Conservation (phyloP, 1,140 invertebrate genomes). For the Drosophila tani region DNA sequence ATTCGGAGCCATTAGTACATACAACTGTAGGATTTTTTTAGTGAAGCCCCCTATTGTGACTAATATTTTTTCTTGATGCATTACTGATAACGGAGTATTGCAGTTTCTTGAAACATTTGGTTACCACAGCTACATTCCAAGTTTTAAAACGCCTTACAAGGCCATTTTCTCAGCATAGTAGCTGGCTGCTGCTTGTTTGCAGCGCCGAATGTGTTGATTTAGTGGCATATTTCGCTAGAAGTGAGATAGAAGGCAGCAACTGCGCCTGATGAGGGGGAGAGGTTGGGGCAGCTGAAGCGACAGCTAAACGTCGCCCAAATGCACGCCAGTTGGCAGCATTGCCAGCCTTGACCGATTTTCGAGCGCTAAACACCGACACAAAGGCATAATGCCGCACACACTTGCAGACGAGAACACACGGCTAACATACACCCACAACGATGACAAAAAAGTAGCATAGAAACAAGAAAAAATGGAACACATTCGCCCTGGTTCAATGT, state of each 20-base stretch:
- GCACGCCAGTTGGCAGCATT: slow-evolving; percentile 31
- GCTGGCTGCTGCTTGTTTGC: slow-evolving; percentile 4
- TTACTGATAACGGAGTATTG: neutral
- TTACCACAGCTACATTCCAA: neutral
- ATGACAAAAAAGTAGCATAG: slow-evolving; percentile 52
- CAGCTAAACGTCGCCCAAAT: slow-evolving; percentile 49
- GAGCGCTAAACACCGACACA: slow-evolving; percentile 55
- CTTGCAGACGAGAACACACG: slow-evolving; percentile 20
- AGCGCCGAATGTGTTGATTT: slow-evolving; percentile 51
- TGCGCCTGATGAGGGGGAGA: slow-evolving; percentile 8
- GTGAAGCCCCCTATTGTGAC: too few species aligned
- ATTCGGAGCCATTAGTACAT: neutral
- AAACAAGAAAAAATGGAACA: slow-evolving; percentile 13
- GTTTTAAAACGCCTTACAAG: neutral
- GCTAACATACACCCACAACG: slow-evolving; percentile 14
- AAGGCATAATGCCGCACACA: slow-evolving; percentile 30
- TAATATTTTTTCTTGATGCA: neutral
- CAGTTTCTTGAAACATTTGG: neutral
- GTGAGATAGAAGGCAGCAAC: slow-evolving; percentile 12
- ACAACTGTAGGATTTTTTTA: neutral
- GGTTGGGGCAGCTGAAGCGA: slow-evolving; percentile 9
- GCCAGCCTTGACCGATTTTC: slow-evolving; percentile 76
- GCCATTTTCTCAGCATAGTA: neutral
- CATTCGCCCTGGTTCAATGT: neutral
- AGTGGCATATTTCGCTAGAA: slow-evolving; percentile 55